Base-by-base conservation (phyloP, 2,888 invertebrate genomes). In the Congeria kusceri region DNA sequence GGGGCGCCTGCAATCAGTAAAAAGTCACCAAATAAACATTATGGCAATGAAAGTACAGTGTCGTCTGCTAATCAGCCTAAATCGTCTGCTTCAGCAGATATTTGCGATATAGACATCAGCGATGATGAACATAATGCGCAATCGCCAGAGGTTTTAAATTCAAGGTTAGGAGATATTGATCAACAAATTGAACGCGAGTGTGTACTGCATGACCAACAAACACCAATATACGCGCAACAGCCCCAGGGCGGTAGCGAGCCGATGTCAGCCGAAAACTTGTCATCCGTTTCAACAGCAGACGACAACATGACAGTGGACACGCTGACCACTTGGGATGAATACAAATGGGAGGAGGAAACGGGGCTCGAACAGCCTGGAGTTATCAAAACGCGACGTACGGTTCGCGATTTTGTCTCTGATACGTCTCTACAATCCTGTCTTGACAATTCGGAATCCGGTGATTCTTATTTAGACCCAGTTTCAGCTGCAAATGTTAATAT, bases 281-380 rank as follows among this genome's bases (percentile, higher is more conserved):
- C 78, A 57, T 57, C 47, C 28, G 57, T 67, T 67, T 56, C 62
- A 27, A 63, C 32, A 39, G 28, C 68, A 69, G 71, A 74, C 68
- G 70, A 68, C 66, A 68, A 49, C 68, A 63, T 58, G 57, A 69
- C 72, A 47, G 71, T 49, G 59, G 80, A 83, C 56, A 83, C 83
- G 11, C 65, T 83, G 46, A 80, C 83, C 39, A 80, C 85, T 11
- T 87, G 87, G 87, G 87, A 82, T 23, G 83, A 84, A 20, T 84
- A 83, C 68, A 80, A 75, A 29, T 86, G 85, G 85, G 85, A 86
- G 66, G 87, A 87, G 57, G 87, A 87, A 58, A 67, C 74, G 20
- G 84, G 83, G 25, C 77, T 79, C 20, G 86, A 86, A 59, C 67
- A 81, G 20, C 57, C 72, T n/a, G 69, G 71, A 39, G 78, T 80